A percentile compares a stretch with the other conserved stretches of the same genome.
Evolutionary conservation across 2,888 invertebrate species (phyloP).

Genomic region (Meteorus colon): DNA sequence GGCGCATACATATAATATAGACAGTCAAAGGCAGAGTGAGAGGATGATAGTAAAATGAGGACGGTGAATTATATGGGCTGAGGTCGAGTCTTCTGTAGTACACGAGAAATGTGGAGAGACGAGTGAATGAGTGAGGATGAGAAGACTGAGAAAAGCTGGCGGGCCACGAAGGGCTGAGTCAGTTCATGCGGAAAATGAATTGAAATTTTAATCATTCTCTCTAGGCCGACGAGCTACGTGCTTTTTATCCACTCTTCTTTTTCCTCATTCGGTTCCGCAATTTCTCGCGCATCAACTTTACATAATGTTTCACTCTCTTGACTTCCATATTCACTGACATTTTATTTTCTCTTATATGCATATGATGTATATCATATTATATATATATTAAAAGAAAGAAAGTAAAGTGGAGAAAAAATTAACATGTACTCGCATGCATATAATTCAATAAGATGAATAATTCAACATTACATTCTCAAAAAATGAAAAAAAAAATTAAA

Average conservation of each 20-base stretch:
- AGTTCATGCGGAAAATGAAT: conserved; percentile 64
- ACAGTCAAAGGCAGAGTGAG: background rate
- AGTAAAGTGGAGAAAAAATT: conserved; percentile 1
- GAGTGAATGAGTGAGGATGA: conserved; percentile 28
- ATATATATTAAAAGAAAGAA: background rate
- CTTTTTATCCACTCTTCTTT: conserved; percentile 40
- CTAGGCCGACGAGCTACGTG: conserved; percentile 50
- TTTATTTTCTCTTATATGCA: background rate
- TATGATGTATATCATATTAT: conserved; percentile 9
- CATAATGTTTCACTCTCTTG: conserved; percentile 37
- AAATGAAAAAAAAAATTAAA: too few relatives aligned
- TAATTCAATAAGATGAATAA: too few relatives aligned
- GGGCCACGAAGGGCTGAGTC: conserved; percentile 61
- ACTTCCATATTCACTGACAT: conserved; percentile 19
- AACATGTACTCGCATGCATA: too few relatives aligned
- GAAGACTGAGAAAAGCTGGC: conserved; percentile 45
- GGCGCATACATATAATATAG: background rate
- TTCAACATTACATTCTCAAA: too few relatives aligned
- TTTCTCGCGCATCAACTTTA: conserved; percentile 41
- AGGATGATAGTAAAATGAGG: conserved; percentile 32
- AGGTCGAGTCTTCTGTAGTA: conserved; percentile 42
- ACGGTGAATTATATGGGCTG: conserved; percentile 44
- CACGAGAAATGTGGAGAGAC: conserved; percentile 40
- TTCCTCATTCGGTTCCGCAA: conserved; percentile 34
- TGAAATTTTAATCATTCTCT: conserved; percentile 65